A percentile compares a stretch with the other conserved stretches of the same genome.
phyloP scores from a whole-genome alignment of 2,113 vertebrate species.

The Petromus typicus region DNA sequence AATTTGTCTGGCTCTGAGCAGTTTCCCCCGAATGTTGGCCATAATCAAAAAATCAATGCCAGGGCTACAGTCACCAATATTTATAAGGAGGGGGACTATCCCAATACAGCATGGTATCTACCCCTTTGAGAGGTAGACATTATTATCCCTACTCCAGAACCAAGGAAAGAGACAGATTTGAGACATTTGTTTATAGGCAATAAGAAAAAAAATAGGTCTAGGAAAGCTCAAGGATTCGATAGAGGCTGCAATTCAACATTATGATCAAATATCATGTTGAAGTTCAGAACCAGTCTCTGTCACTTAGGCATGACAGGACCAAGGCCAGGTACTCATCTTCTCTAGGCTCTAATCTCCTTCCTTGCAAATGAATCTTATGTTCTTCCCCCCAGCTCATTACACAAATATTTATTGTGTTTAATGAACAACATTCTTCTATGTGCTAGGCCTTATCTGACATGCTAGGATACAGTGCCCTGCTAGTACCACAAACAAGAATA shows the following conservation, averaged over 20 bases:
- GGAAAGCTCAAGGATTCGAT: background rate
- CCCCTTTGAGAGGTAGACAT: background rate
- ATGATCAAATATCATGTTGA: background rate
- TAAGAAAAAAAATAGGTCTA: background rate
- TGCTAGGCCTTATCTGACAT: background rate
- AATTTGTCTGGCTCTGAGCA: background rate
- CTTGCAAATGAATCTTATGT: background rate
- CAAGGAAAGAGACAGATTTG: background rate
- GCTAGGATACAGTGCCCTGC: background rate
- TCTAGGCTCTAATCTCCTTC: background rate
- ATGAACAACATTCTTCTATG: background rate
- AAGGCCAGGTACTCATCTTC: background rate
- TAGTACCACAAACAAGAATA: background rate
- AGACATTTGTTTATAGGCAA: background rate
- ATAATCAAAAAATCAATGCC: background rate
- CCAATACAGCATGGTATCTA: background rate
- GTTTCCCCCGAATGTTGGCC: background rate
- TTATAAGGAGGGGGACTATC: background rate
- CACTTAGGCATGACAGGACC: background rate
- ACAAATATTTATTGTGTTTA: background rate
- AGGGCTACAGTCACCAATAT: background rate
- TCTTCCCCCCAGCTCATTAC: background rate
- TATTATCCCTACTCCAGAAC: background rate
- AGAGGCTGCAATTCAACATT: background rate
- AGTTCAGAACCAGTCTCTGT: background rate